Conservation (phyloP, 2,113 vertebrate species). For the Heptranchias perlo region DNA sequence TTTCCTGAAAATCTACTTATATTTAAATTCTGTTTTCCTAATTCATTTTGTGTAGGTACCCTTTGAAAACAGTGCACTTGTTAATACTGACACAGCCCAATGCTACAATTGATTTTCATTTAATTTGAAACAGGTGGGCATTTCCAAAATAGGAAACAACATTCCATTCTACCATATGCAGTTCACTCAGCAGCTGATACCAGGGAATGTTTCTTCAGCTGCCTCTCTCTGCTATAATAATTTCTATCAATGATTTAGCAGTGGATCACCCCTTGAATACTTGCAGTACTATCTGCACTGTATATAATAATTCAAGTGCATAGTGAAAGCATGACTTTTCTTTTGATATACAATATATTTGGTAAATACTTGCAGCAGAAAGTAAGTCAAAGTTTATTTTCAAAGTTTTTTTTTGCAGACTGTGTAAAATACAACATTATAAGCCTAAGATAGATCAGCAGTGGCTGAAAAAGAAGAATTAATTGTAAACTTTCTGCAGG, state of each 20-base stretch:
- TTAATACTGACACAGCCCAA: neutral
- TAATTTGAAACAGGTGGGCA: neutral
- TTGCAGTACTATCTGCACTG: neutral
- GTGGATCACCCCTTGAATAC: neutral
- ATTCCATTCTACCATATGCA: neutral
- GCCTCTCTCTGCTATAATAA: neutral
- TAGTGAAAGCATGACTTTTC: neutral
- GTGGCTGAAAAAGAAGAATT: too few relatives aligned
- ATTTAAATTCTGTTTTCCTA: constrained; percentile 10
- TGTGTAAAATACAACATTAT: too few relatives aligned
- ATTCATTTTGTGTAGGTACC: neutral
- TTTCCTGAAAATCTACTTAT: neutral
- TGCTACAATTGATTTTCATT: neutral
- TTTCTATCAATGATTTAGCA: neutral
- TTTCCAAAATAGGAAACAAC: constrained; percentile 8
- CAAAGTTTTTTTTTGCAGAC: too few relatives aligned
- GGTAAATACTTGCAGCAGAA: too few relatives aligned
- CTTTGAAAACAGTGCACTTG: neutral
- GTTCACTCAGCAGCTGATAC: neutral
- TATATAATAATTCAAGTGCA: neutral
- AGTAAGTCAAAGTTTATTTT: too few relatives aligned
- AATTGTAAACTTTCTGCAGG: too few relatives aligned
- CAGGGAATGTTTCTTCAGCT: constrained; percentile 15
- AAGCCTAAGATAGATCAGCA: too few relatives aligned
- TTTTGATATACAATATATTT: neutral